Evolutionary conservation across 2,888 invertebrate genomes (phyloP).

Genomic region (Toxonevra muliebris): DNA sequence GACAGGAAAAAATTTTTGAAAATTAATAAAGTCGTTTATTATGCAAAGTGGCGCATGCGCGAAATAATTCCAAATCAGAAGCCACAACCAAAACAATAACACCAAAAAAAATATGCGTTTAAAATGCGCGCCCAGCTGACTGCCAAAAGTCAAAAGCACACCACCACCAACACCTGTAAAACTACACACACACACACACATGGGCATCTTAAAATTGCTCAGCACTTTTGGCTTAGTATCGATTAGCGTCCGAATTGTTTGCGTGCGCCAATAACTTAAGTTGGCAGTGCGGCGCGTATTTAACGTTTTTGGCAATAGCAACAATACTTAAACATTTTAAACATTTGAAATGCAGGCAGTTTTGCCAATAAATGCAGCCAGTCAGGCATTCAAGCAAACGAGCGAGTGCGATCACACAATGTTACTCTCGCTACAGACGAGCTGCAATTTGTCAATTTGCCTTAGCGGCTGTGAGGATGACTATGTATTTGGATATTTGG

Average conservation of each 20-base stretch:
- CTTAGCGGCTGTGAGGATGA: constrained; percentile 31
- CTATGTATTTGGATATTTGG: constrained; percentile 23
- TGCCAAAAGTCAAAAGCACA: too few relatives aligned
- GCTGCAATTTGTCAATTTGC: constrained; percentile 39
- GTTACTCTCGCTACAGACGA: constrained; percentile 18
- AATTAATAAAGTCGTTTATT: too few relatives aligned
- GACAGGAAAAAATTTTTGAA: too few relatives aligned
- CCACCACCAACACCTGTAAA: too few relatives aligned
- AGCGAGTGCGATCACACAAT: constrained; percentile 1
- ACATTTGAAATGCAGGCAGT: too few relatives aligned
- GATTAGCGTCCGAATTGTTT: constrained; percentile 24
- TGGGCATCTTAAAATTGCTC: too few relatives aligned
- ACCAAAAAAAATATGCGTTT: too few relatives aligned
- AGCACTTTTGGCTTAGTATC: neutral
- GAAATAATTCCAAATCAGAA: too few relatives aligned
- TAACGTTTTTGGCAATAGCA: constrained; percentile 4
- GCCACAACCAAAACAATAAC: too few relatives aligned
- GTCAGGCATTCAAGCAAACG: neutral
- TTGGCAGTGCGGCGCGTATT: neutral
- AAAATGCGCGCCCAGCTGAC: too few relatives aligned
- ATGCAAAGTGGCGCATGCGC: too few relatives aligned
- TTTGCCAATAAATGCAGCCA: neutral
- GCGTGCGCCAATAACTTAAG: constrained; percentile 19
- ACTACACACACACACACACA: too few relatives aligned
- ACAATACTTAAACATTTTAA: neutral